Percentiles rank a stretch among this genome's conserved stretches.
These are phyloP conservation scores for Macroteleia sp. DNA, from an alignment of 2,888 invertebrate species.

Conservation along the genomic window DNA sequence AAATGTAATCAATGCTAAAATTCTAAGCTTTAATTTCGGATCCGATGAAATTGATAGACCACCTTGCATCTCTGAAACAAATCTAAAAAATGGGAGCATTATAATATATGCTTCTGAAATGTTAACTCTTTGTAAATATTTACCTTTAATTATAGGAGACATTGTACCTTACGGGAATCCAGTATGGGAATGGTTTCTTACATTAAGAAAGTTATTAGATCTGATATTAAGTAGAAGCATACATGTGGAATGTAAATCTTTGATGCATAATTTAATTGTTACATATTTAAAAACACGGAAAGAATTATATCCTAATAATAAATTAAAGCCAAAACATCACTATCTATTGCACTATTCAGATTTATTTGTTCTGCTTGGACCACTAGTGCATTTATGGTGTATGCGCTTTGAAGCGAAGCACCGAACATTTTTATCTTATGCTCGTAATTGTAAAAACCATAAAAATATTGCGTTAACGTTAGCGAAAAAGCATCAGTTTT, in stretches of 20 bases:
- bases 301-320: conserved; percentile 8
- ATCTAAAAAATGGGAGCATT: conserved; percentile 1
- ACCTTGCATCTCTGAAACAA: not conserved
- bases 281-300: conserved; percentile 3
- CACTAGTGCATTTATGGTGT: conserved; percentile 8
- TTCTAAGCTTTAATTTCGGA: not conserved
- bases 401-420: conserved; percentile 23
- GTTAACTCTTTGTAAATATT: conserved; percentile 3
- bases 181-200: conserved; percentile 9
- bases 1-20: conserved; percentile 2
- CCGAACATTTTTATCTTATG: conserved; percentile 12
- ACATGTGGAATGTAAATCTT: not conserved
- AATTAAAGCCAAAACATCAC: conserved; percentile 35
- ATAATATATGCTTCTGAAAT: conserved; percentile 16
- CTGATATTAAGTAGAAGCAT: not conserved
- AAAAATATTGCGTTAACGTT: conserved; percentile 2
- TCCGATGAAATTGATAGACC: not conserved
- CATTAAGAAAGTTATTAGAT: not conserved
- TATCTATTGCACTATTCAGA: conserved; percentile 14
- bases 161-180: not conserved
- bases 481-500: conserved; percentile 5
- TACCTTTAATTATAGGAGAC: conserved; percentile 6
- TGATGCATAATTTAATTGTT: not conserved
- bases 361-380: conserved; percentile 9
- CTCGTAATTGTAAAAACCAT: conserved; percentile 9